phyloP scores from a whole-genome alignment of 2,888 invertebrate species.

The Cyaniris semiargus region DNA sequence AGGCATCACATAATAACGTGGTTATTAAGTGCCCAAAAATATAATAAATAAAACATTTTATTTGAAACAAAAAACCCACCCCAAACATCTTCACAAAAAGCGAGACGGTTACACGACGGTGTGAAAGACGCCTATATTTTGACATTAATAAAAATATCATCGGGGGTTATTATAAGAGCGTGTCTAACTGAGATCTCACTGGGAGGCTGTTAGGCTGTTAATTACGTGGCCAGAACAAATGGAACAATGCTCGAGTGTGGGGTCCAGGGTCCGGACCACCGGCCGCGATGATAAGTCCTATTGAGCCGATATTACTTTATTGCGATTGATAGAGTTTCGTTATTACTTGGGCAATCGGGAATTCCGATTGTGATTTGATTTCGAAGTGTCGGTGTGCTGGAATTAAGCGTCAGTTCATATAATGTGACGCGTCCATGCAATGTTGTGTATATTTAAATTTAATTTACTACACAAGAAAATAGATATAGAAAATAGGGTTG shows the following conservation, averaged over 20 bases:
- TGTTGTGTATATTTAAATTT: no score
- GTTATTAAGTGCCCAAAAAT: background rate
- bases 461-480: no score
- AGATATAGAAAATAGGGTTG: no score
- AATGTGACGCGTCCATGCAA: no score
- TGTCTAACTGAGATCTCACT: conserved; percentile 77
- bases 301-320: conserved; percentile 16
- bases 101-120: conserved; percentile 51
- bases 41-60: conserved; percentile 25
- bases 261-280: conserved; percentile 70
- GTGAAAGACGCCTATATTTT: conserved; percentile 71
- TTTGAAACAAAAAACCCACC: conserved; percentile 14
- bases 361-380: background rate
- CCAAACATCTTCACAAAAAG: conserved; percentile 9
- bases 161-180: conserved; percentile 78
- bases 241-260: conserved; percentile 74
- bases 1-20: background rate
- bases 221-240: conserved; percentile 76
- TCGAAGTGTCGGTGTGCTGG: background rate
- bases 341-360: background rate
- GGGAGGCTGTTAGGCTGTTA: conserved; percentile 78
- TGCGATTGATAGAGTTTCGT: background rate
- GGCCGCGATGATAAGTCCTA: conserved; percentile 40
- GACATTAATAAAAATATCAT: conserved; percentile 81
- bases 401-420: background rate